phyloP scores from a whole-genome alignment of 2,113 vertebrate species.

The Coptodon rendalli region DNA sequence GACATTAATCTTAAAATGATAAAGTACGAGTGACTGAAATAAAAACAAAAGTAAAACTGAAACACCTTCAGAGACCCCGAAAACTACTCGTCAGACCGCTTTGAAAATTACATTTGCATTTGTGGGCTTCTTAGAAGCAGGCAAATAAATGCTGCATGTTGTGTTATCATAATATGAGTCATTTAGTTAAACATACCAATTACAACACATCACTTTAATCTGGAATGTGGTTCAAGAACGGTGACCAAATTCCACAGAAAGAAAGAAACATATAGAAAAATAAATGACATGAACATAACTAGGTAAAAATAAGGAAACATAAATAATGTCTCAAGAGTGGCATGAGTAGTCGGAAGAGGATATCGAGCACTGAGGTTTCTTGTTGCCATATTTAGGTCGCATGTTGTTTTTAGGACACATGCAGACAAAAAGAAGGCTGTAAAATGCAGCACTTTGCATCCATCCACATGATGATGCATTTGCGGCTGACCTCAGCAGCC shows the following conservation, averaged over 20 bases:
- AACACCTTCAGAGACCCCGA: rapidly evolving
- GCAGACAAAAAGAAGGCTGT: neutral
- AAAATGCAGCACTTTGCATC: neutral
- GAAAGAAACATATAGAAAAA: rapidly evolving
- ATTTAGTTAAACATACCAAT: neutral
- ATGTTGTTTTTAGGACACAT: neutral
- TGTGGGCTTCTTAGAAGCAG: neutral
- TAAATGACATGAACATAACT: neutral
- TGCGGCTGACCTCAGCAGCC: neutral
- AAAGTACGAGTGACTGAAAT: rapidly evolving
- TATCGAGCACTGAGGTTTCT: neutral
- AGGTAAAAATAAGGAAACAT: neutral
- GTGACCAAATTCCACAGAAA: neutral
- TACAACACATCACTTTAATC: neutral
- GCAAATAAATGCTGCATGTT: neutral
- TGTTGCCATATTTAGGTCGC: rapidly evolving
- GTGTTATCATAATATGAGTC: neutral
- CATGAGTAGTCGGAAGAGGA: neutral
- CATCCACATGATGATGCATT: neutral
- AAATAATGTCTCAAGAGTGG: neutral
- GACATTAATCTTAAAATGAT: neutral
- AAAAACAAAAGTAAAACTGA: neutral
- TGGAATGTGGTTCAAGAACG: neutral
- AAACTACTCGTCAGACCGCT: rapidly evolving
- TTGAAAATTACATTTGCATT: rapidly evolving